Evolutionary conservation across 2,113 vertebrate species (phyloP).

Genomic region (Cyprinodon brontotheroides): DNA sequence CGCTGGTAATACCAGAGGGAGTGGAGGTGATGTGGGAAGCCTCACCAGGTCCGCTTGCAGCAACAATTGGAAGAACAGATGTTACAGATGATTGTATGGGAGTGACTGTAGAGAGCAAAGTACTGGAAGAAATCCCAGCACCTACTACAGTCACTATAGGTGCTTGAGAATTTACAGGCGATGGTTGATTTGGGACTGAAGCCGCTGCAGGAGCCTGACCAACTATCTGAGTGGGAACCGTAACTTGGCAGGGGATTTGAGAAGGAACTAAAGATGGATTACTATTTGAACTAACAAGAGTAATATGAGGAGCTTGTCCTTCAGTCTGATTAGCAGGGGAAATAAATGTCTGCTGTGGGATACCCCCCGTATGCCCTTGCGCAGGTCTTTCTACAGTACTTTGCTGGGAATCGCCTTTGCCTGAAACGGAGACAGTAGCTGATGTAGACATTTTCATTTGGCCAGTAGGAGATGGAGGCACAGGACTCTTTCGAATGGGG

Average conservation of each 20-base stretch:
- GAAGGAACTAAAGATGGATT: conserved; percentile 48
- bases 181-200: conserved; percentile 35
- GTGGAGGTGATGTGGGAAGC: conserved; percentile 43
- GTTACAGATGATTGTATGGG: conserved; percentile 59
- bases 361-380: conserved; percentile 60
- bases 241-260: conserved; percentile 44
- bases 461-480: conserved; percentile 76
- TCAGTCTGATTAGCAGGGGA: conserved; percentile 55
- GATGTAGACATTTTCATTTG: conserved; percentile 84
- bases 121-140: conserved; percentile 37
- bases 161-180: conserved; percentile 44
- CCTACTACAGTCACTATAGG: conserved; percentile 41
- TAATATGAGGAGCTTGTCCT: conserved; percentile 31
- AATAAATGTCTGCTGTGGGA: conserved; percentile 43
- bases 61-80: conserved; percentile 58
- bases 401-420: conserved; percentile 78
- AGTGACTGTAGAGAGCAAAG: conserved; percentile 50
- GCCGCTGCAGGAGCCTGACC: conserved; percentile 45
- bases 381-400: conserved; percentile 81
- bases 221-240: conserved; percentile 42
- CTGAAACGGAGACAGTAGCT: conserved; percentile 78
- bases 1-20: conserved; percentile 37
- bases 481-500: conserved; percentile 82
- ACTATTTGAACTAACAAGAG: conserved; percentile 36
- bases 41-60: conserved; percentile 57